Evolutionary conservation across 2,113 vertebrate species (phyloP).

Genomic region (Sminthopsis crassicaudata): DNA sequence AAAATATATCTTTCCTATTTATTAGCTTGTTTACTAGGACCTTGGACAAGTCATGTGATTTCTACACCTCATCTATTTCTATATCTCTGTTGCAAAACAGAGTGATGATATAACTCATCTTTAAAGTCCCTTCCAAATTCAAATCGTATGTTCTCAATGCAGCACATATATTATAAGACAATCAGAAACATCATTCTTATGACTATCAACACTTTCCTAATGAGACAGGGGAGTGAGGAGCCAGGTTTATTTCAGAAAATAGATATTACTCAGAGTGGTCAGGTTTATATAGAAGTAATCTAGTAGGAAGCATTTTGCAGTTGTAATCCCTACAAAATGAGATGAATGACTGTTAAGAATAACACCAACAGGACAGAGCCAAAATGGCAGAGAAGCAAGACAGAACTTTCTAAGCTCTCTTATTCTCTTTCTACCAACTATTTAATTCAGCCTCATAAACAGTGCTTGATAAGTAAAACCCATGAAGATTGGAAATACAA

Average conservation of each 20-base stretch:
- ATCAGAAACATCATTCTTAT: background rate
- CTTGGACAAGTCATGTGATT: background rate
- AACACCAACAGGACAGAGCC: no score
- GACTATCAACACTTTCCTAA: background rate
- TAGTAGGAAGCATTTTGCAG: background rate
- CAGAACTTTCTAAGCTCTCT: no score
- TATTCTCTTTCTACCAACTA: no score
- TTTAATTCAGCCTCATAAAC: no score
- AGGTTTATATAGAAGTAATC: background rate
- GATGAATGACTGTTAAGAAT: background rate
- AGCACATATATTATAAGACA: background rate
- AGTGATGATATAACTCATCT: background rate
- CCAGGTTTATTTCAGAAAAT: background rate
- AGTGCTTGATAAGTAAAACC: no score
- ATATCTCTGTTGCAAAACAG: background rate
- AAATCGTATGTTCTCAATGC: background rate
- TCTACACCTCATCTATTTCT: background rate
- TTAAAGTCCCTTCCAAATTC: background rate
- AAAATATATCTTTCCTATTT: background rate
- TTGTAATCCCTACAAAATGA: background rate
- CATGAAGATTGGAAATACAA: no score
- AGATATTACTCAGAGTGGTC: no score
- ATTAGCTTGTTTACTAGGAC: background rate
- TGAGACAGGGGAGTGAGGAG: background rate
- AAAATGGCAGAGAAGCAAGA: no score